Evolutionary conservation across 2,797 vertebrate species (phyloP), one percentile per base, ranked within the genome.

Genomic region (Botia kubotai): DNA sequence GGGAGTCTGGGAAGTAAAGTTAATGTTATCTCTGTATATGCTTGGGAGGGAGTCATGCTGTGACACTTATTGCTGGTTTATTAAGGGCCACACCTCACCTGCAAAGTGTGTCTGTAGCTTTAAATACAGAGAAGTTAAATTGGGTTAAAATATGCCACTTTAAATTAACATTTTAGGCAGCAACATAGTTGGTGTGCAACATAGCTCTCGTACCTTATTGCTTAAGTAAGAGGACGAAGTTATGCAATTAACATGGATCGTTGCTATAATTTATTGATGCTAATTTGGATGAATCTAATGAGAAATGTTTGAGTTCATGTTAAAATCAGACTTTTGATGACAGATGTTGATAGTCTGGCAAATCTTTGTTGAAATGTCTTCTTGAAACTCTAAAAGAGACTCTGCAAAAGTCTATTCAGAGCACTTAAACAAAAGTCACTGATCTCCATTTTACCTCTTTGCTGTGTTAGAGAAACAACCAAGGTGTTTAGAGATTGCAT

Each of bases 1-100:
- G 86, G 87, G 86, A 90, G 88, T 89, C 87, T 89, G 89, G 89
- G 72, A 83, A 86, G 86, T 87, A 84, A 82, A 62, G 82, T 89
- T 91, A 77, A 85, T 53, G 87, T 87, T 53, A n/a, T 13, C 7
- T 69, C 87, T 83, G 85, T 87, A 63, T 80, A 60, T 62, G 52
- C 21, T 33, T 29, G 43, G 12, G 73, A 39, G 67, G 55, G 60
- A 79, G 72, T 66, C 75, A 62, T 69, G 71, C 65, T 21, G 69
- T n/a, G 53, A 26, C 26, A 52, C 48, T 75, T 19, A 71, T 68
- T 71, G 66, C 52, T 60, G 13, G 50, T 50, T 57, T 33, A 39
- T 52, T 43, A 10, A 8, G 62, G 14, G 23, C 52, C 72, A 66
- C 71, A 43, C 53, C 72, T 72, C 13, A 39, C 26, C 53, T 57